A percentile compares a stretch with the other conserved stretches of the same genome.
These are phyloP conservation scores for Rhyacophila evoluta DNA, from an alignment of 2,888 invertebrate species.

Conservation along the genomic window DNA sequence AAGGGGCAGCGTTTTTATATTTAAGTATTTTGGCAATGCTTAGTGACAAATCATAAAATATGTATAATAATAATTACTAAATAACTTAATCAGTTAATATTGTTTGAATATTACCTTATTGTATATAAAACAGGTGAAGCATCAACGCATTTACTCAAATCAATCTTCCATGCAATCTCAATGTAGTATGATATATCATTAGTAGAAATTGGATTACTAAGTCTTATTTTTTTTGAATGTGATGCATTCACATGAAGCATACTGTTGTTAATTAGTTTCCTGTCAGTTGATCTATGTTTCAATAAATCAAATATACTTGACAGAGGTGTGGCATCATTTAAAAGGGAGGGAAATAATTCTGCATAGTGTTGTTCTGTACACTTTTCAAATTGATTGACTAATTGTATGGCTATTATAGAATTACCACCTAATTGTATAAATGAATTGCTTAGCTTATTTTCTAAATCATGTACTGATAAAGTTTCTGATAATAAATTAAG, in stretches of 20 bases:
- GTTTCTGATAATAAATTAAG: conserved; percentile 31
- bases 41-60: too few relatives aligned
- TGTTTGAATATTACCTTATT: conserved; percentile 33
- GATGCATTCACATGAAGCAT: too few relatives aligned
- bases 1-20: too few relatives aligned
- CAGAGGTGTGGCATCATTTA: not conserved
- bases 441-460: conserved; percentile 58
- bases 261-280: not conserved
- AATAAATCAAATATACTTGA: not conserved
- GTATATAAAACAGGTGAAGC: conserved; percentile 75
- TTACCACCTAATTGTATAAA: conserved; percentile 77
- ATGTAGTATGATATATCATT: conserved; percentile 32
- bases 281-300: not conserved
- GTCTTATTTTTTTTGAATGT: conserved; percentile 56
- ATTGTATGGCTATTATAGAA: conserved; percentile 76
- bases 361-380: conserved; percentile 63
- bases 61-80: too few relatives aligned
- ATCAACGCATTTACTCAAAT: conserved; percentile 86
- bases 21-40: too few relatives aligned
- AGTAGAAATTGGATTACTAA: conserved; percentile 50
- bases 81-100: not conserved
- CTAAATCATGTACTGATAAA: conserved; percentile 26
- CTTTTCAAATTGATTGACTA: conserved; percentile 71
- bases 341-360: conserved; percentile 36
- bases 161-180: conserved; percentile 69